Conservation (phyloP, 2,888 invertebrate genomes). For the Caenorhabditis imperialis region DNA sequence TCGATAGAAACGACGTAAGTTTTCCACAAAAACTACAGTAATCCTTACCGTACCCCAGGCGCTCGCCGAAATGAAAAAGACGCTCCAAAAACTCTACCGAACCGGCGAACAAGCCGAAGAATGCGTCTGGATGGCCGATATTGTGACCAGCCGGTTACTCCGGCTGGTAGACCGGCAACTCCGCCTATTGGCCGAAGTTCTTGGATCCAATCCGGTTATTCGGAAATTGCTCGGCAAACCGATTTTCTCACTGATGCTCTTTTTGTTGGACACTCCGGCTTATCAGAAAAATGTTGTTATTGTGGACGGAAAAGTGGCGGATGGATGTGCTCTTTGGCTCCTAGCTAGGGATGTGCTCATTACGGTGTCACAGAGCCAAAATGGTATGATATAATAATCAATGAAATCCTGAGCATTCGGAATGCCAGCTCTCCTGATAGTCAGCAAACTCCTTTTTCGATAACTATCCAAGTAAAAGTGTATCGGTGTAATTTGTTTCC, state of each 20-base stretch:
- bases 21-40: background rate
- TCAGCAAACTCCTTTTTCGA: no score
- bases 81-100: constrained; percentile 49
- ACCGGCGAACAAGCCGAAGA: constrained; percentile 51
- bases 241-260: constrained; percentile 37
- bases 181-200: constrained; percentile 12
- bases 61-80: constrained; percentile 50
- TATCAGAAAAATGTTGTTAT: constrained; percentile 49
- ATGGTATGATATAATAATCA: no score
- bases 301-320: constrained; percentile 57
- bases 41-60: constrained; percentile 27
- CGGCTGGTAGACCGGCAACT: constrained; percentile 30
- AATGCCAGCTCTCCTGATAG: no score
- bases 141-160: constrained; percentile 29
- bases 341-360: constrained; percentile 42
- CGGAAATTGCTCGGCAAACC: constrained; percentile 31
- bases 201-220: constrained; percentile 12
- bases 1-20: constrained; percentile 43
- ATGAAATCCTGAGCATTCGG: no score
- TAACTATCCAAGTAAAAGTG: no score
- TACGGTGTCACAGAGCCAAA: constrained; percentile 20
- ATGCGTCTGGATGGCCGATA: constrained; percentile 54
- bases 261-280: constrained; percentile 43
- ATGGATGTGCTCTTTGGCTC: constrained; percentile 56
- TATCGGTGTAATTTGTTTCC: no score